These are phyloP conservation scores for Saturnia japonica DNA, from an alignment of 2,888 invertebrate genomes.

Conservation along the genomic window DNA sequence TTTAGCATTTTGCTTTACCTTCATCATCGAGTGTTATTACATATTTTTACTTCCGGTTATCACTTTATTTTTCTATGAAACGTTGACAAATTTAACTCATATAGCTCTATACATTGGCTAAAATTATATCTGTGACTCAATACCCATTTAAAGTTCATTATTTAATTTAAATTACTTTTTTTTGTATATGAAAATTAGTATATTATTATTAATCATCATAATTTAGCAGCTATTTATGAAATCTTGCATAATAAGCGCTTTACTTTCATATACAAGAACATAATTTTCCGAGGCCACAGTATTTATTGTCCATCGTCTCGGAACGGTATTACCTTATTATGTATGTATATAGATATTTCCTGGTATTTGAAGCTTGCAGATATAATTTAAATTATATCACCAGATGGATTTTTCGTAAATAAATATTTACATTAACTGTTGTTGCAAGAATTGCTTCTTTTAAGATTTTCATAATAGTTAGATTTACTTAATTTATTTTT, in stretches of 20 bases:
- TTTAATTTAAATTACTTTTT: not conserved
- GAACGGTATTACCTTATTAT: not conserved
- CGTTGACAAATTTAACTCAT: not conserved
- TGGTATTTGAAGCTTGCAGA: not conserved
- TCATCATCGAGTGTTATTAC: not conserved
- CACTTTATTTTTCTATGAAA: not conserved
- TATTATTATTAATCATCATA: not conserved
- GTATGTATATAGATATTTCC: not conserved
- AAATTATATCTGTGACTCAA: not conserved
- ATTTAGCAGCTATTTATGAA: not conserved
- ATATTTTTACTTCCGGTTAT: not conserved
- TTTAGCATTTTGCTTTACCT: not conserved
- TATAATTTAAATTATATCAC: not conserved
- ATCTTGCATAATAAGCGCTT: not conserved
- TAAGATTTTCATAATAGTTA: not conserved
- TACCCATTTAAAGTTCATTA: not conserved
- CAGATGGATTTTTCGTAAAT: not conserved
- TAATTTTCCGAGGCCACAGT: not conserved
- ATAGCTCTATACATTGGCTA: not conserved
- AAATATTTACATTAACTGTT: too few relatives aligned
- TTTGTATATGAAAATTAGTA: not conserved
- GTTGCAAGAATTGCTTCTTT: not conserved
- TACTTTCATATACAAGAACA: not conserved
- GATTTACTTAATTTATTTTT: too few relatives aligned
- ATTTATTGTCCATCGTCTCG: constrained; percentile 1